These are phyloP conservation scores for Buceros bicornis DNA, from an alignment of 2,797 vertebrate genomes.

Conservation along the genomic window DNA sequence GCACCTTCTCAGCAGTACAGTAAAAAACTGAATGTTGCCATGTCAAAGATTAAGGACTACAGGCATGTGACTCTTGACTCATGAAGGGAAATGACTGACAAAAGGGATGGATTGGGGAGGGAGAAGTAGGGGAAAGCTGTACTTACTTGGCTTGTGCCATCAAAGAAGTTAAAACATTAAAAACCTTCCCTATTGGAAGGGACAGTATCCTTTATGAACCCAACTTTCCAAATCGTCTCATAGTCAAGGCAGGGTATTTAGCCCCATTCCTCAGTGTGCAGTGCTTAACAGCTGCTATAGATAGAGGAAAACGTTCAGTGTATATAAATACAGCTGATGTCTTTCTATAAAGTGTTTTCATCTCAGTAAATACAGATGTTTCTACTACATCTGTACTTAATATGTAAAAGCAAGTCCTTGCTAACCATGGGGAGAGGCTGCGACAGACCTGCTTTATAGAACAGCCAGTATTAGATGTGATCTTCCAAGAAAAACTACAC, in stretches of 20 bases:
- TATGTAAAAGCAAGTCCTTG: not conserved
- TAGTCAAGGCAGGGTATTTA: not conserved
- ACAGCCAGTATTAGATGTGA: not conserved
- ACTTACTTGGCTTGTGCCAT: not conserved
- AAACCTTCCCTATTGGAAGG: not conserved
- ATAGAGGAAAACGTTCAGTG: not conserved
- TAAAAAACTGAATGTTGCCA: not conserved
- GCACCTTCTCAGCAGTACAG: not conserved
- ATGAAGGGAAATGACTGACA: not conserved
- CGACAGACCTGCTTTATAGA: not conserved
- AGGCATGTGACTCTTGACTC: accelerated
- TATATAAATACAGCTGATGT: not conserved
- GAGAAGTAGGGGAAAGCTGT: not conserved
- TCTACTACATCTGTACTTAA: not conserved
- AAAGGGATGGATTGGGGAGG: not conserved
- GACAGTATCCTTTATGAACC: not conserved
- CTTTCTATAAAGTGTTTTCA: not conserved
- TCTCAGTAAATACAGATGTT: not conserved
- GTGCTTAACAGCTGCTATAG: not conserved
- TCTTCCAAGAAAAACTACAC: not conserved
- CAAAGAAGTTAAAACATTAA: not conserved
- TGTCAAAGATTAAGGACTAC: not conserved
- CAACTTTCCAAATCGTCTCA: not conserved
- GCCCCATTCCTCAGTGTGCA: not conserved
- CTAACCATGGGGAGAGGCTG: not conserved